Evolutionary conservation across 2,888 invertebrate genomes (phyloP).

Genomic region (Isoperla grammatica): DNA sequence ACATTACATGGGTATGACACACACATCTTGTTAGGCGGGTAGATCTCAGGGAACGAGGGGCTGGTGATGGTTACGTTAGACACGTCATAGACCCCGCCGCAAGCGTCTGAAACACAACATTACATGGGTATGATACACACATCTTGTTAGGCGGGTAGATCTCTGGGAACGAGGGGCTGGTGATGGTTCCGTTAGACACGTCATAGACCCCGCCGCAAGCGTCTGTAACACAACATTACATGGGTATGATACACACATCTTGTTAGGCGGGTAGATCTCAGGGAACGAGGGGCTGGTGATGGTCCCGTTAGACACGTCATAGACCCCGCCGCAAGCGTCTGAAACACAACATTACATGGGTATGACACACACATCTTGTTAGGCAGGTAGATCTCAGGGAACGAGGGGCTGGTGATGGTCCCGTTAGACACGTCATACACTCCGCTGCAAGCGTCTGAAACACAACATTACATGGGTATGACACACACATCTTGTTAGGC

Average conservation of each 20-base stretch:
- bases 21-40: constrained; percentile 93
- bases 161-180: constrained; percentile 94
- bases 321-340: constrained; percentile 96
- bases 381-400: constrained; percentile 89
- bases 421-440: constrained; percentile 83
- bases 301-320: constrained; percentile 84
- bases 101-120: constrained; percentile 67
- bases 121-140: constrained; percentile 76
- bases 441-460: constrained; percentile 92
- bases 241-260: constrained; percentile 95
- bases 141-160: constrained; percentile 91
- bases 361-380: constrained; percentile 95
- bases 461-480: not conserved
- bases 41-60: constrained; percentile 92
- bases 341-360: constrained; percentile 32
- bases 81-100: constrained; percentile 85
- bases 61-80: constrained; percentile 92
- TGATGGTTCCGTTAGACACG: constrained; percentile 85
- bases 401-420: constrained; percentile 92
- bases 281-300: constrained; percentile 96
- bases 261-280: constrained; percentile 87
- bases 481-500: constrained; percentile 90
- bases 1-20: constrained; percentile 56
- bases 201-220: constrained; percentile 94
- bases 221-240: constrained; percentile 52